Evolutionary conservation across 2,797 vertebrate species (phyloP).

Genomic region (Malurus splendens): DNA sequence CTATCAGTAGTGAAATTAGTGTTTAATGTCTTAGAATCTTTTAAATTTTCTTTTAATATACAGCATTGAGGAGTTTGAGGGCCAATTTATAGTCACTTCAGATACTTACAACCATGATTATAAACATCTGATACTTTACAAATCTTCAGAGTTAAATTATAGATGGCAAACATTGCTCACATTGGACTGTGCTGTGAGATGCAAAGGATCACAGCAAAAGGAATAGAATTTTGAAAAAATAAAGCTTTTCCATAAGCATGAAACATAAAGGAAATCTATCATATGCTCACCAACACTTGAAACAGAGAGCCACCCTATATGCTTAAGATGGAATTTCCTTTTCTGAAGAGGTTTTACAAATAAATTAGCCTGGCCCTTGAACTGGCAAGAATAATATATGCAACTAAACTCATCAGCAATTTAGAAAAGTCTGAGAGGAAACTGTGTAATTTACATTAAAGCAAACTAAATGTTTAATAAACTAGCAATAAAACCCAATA

Average conservation of each 20-base stretch:
- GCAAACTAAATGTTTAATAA: not conserved
- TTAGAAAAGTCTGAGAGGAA: not conserved
- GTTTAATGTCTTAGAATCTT: not conserved
- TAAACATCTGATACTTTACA: not conserved
- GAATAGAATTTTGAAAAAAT: not conserved
- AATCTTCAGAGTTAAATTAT: not conserved
- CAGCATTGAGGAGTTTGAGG: not conserved
- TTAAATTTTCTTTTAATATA: not conserved
- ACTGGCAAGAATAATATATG: not conserved
- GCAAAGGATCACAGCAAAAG: not conserved
- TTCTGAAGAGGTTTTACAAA: not conserved
- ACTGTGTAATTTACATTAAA: not conserved
- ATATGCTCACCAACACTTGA: not conserved
- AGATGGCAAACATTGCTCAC: not conserved
- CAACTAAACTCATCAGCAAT: not conserved
- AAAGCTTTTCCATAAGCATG: not conserved
- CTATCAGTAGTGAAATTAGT: fast-evolving
- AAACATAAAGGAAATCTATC: not conserved
- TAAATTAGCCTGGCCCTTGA: not conserved
- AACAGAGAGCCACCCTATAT: not conserved
- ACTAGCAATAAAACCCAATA: not conserved
- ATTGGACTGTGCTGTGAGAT: not conserved
- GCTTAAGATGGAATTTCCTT: not conserved
- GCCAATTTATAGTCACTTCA: not conserved
- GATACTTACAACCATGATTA: not conserved